Evolutionary conservation across 2,113 vertebrate genomes (phyloP).

Genomic region (Caracal caracal): DNA sequence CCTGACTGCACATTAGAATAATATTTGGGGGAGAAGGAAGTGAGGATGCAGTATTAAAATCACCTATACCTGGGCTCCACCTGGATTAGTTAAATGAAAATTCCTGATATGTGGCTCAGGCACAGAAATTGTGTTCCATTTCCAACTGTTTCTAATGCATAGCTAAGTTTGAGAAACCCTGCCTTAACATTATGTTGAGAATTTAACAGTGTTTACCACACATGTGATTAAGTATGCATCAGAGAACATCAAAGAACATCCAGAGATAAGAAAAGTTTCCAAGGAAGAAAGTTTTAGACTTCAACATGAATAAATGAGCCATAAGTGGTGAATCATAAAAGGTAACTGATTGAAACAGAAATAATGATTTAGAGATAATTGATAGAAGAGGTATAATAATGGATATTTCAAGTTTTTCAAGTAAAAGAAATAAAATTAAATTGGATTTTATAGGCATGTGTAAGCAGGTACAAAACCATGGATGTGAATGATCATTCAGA

Average conservation of each 20-base stretch:
- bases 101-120: neutral
- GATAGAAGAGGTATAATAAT: neutral
- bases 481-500: neutral
- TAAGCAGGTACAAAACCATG: neutral
- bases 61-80: neutral
- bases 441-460: neutral
- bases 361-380: constrained; percentile 2
- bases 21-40: neutral
- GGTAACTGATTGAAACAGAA: neutral
- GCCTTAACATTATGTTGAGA: neutral
- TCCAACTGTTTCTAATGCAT: neutral
- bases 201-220: neutral
- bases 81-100: neutral
- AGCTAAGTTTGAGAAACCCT: neutral
- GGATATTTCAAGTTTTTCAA: neutral
- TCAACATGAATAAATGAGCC: neutral
- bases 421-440: neutral
- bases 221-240: neutral
- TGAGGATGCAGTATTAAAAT: neutral
- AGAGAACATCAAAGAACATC: neutral
- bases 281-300: neutral
- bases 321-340: neutral
- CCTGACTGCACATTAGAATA: neutral
- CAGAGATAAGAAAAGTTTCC: neutral
- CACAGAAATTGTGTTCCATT: neutral